These are phyloP conservation scores for Pseudomyrmex concolor DNA, from an alignment of 1,140 invertebrate species.

Conservation along the genomic window DNA sequence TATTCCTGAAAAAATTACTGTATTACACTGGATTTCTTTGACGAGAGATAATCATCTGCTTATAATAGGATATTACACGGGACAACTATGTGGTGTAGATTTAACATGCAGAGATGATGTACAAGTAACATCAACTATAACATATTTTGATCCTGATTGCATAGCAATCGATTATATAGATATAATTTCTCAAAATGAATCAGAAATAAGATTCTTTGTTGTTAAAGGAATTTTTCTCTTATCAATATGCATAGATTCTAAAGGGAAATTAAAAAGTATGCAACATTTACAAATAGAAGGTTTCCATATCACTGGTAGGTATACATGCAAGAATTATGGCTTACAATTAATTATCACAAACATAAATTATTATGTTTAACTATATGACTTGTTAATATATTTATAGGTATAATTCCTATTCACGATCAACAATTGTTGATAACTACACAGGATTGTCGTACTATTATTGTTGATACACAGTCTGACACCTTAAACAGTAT, in stretches of 20 bases:
- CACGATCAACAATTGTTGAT: slow-evolving; percentile 69
- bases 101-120: slow-evolving; percentile 65
- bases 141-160: slow-evolving; percentile 73
- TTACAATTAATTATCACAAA: slow-evolving; percentile 13
- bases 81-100: slow-evolving; percentile 72
- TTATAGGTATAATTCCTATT: slow-evolving; percentile 71
- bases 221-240: slow-evolving; percentile 73
- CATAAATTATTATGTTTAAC: not conserved
- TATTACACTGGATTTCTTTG: slow-evolving; percentile 75
- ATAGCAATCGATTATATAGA: slow-evolving; percentile 73
- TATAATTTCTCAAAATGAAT: slow-evolving; percentile 61
- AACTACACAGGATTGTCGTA: slow-evolving; percentile 76
- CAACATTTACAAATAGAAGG: slow-evolving; percentile 65
- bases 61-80: slow-evolving; percentile 78
- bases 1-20: slow-evolving; percentile 69
- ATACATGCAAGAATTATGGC: slow-evolving; percentile 4
- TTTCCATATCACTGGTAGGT: slow-evolving; percentile 76
- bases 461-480: slow-evolving; percentile 63
- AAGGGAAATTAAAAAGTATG: slow-evolving; percentile 61
- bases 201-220: slow-evolving; percentile 65
- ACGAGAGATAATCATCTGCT: slow-evolving; percentile 68
- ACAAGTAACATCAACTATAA: slow-evolving; percentile 40
- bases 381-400: not conserved
- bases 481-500: slow-evolving; percentile 51
- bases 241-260: slow-evolving; percentile 61